Conservation (phyloP, 2,797 vertebrate species). For the Gila robusta region DNA sequence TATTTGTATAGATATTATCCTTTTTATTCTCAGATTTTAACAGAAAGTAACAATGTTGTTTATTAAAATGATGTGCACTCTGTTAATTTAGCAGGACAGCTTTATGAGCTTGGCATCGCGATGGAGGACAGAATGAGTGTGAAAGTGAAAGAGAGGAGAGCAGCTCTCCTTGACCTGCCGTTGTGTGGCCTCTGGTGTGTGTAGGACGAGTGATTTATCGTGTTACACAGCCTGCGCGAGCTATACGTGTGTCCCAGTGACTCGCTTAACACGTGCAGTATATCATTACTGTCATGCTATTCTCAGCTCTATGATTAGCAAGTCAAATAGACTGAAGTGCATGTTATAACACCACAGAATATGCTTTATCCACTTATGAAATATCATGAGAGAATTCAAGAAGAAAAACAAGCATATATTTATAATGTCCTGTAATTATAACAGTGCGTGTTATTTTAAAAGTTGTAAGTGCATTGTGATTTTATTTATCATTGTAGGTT, state of each 20-base stretch:
- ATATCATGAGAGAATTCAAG: background rate
- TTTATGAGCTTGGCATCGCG: background rate
- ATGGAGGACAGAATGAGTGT: conserved; percentile 12
- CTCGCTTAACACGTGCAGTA: conserved; percentile 4
- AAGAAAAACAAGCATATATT: background rate
- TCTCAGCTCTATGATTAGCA: conserved; percentile 42
- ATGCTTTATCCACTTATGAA: background rate
- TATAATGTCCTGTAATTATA: background rate
- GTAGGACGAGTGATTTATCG: conserved; percentile 45
- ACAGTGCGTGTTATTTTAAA: background rate
- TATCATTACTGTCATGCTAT: conserved; percentile 43
- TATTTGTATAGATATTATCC: too few relatives aligned
- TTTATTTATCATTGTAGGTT: background rate
- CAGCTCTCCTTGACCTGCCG: conserved; percentile 49
- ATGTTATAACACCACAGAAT: conserved; percentile 24
- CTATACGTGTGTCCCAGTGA: conserved; percentile 5
- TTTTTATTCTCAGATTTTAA: background rate
- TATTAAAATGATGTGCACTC: background rate
- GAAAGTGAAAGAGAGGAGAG: background rate
- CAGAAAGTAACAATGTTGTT: background rate
- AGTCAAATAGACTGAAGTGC: conserved; percentile 19
- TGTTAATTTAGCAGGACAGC: background rate
- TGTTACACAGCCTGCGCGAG: conserved; percentile 5
- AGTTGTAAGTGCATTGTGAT: too few relatives aligned
- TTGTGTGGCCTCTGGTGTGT: conserved; percentile 33